phyloP scores from a whole-genome alignment of 2,113 vertebrate species.

The Calypte anna region DNA sequence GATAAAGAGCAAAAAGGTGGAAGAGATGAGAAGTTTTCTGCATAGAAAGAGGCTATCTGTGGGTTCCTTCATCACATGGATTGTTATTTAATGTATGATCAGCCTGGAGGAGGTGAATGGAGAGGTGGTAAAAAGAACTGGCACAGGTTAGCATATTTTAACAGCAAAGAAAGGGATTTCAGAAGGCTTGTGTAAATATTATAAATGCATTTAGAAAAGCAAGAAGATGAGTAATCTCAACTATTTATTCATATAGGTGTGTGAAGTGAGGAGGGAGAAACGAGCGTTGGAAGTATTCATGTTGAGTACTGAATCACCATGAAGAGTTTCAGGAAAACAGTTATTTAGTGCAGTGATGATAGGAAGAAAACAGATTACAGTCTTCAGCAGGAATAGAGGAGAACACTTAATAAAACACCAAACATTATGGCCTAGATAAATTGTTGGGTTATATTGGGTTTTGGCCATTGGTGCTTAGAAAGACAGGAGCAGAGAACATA shows the following conservation, averaged over 20 bases:
- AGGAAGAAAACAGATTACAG: neutral
- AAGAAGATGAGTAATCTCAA: neutral
- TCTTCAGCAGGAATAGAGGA: neutral
- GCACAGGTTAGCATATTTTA: neutral
- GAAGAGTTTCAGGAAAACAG: neutral
- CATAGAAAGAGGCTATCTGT: neutral
- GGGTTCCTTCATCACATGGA: neutral
- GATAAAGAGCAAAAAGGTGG: neutral
- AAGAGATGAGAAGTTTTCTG: neutral
- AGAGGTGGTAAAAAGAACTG: neutral
- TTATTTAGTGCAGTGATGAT: neutral
- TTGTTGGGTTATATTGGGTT: neutral
- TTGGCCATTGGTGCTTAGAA: neutral
- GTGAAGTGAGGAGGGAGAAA: neutral
- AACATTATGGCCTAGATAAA: neutral
- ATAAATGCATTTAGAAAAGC: neutral
- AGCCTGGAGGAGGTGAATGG: neutral
- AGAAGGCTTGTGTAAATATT: neutral
- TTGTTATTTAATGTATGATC: constrained; percentile 2
- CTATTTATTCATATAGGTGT: neutral
- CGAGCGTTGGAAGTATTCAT: neutral
- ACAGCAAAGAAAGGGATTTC: neutral
- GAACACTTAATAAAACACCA: neutral
- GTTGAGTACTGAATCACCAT: neutral
- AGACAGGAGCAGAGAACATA: neutral